Evolutionary conservation across 2,113 vertebrate species (phyloP), one percentile per base, ranked within the genome.

Genomic region (Centrocercus urophasianus): DNA sequence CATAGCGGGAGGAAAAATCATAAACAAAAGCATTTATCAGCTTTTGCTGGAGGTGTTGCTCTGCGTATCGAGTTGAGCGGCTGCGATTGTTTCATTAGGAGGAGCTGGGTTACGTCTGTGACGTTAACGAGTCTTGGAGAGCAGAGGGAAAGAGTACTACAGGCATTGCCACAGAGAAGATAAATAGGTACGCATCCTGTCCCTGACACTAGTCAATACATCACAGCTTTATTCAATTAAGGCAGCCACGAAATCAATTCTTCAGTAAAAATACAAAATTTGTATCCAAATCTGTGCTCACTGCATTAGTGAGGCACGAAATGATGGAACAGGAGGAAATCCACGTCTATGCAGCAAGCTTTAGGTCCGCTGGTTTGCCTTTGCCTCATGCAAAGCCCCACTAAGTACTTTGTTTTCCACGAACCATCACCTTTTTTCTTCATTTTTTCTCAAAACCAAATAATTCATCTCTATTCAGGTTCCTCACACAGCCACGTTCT

Each of bases 171-270:
- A 1, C 48, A 20, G 91, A 65, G 40, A 83, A 96, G 95, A 96
- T 27, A 65, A 90, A 97, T 78, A 91, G 95, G 90, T 74, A 71
- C 95, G 94, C 75, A 79, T 67, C 82, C 93, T 21, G 6, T 18
- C 73, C 59, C 92, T 93, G 97, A 88, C 91, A 38, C 45, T 74
- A 83, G 86, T 50, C 83, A 93, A 97, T 96, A 72, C 81, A 96
- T 96, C 91, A 92, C 78, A 67, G 83, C 82, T 93, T 94, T 56
- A 85, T 88, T 94, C 96, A 95, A 92, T 96, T 27, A 73, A 75
- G 93, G 89, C 95, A 94, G 87, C 95, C 17, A 20, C 2, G 52
- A 79, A 94, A 90, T 86, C 92, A 89, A 94, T 95, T 95, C 90
- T 61, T 70, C 91, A 93, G 83, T 15, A 70, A 79, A 95, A 95